phyloP scores from a whole-genome alignment of 2,888 invertebrate genomes.

The Napeogenes sylphis region DNA sequence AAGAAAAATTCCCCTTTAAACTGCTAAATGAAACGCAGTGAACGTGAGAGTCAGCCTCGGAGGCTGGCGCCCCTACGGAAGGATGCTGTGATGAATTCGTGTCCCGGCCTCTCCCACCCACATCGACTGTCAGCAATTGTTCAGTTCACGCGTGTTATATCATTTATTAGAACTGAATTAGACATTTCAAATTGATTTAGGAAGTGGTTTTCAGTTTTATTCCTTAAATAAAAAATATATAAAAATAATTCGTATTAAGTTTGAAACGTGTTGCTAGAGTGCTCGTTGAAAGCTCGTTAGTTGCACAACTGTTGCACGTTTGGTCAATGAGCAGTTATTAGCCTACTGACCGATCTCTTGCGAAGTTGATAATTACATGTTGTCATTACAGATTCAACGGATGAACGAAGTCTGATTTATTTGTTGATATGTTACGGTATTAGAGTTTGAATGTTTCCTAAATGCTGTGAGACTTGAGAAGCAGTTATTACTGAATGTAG shows the following conservation, averaged over 20 bases:
- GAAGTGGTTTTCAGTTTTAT: background rate
- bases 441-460: background rate
- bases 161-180: background rate
- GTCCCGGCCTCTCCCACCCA: constrained; percentile 37
- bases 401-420: constrained; percentile 8
- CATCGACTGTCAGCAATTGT: constrained; percentile 16
- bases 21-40: constrained; percentile 13
- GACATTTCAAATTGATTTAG: background rate
- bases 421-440: background rate
- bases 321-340: constrained; percentile 35
- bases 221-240: background rate
- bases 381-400: constrained; percentile 32
- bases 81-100: constrained; percentile 46
- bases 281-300: constrained; percentile 26
- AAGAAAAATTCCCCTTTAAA: background rate
- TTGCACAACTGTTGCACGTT: constrained; percentile 18
- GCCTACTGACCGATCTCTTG: constrained; percentile 48
- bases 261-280: background rate
- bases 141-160: background rate
- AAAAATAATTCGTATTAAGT: background rate
- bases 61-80: constrained; percentile 47
- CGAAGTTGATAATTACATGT: constrained; percentile 54
- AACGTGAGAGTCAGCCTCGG: constrained; percentile 22
- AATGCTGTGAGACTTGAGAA: background rate
- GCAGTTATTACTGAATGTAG: no score